Conservation (phyloP, 1,140 invertebrate species). For the Daktulosphaira vitifoliae region DNA sequence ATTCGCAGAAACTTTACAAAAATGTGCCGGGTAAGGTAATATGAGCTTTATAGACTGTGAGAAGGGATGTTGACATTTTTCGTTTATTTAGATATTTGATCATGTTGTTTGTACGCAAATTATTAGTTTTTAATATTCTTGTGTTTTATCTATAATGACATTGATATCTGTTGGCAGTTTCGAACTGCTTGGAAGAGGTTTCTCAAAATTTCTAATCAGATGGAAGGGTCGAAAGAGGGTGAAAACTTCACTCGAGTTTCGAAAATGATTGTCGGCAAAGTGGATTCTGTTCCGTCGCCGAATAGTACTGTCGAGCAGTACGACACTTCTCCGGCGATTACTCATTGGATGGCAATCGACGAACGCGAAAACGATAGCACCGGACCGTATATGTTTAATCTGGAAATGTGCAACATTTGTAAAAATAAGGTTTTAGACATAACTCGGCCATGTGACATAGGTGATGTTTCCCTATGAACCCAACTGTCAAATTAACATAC, state of each 20-base stretch:
- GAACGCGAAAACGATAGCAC: not conserved
- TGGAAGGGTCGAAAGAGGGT: not conserved
- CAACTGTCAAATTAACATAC: not conserved
- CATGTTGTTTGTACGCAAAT: too few relatives aligned
- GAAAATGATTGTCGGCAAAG: not conserved
- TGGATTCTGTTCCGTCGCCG: not conserved
- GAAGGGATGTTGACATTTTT: too few relatives aligned
- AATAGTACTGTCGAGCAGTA: too few relatives aligned
- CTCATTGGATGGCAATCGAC: not conserved
- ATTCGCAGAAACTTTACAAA: too few relatives aligned
- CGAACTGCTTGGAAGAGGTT: slow-evolving; percentile 24
- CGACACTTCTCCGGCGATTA: not conserved
- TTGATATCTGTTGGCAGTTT: not conserved
- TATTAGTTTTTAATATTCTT: too few relatives aligned
- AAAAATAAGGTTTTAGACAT: not conserved
- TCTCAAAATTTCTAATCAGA: not conserved
- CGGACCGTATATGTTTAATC: not conserved
- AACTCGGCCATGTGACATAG: not conserved
- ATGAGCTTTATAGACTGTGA: too few relatives aligned
- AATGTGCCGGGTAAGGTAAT: too few relatives aligned
- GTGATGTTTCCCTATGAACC: slow-evolving; percentile 7
- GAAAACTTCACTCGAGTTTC: not conserved
- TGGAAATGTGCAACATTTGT: not conserved
- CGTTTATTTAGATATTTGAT: too few relatives aligned
- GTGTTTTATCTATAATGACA: too few relatives aligned